These are phyloP conservation scores for Drosophila pruinosa DNA, from an alignment of 1,140 invertebrate genomes.

Conservation along the genomic window DNA sequence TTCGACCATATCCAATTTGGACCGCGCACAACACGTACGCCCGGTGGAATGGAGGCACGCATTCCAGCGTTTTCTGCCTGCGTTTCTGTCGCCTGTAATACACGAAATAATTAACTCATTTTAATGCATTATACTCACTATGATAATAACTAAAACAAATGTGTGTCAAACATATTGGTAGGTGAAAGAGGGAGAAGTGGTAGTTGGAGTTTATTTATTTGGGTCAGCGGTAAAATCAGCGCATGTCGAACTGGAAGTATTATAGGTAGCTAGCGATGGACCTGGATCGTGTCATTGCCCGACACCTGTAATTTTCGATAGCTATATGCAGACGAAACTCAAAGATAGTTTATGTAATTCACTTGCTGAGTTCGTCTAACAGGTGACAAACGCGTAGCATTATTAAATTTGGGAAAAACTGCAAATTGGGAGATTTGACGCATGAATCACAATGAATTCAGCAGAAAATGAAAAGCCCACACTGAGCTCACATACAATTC, in stretches of 20 bases:
- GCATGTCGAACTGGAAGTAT: conserved; percentile 61
- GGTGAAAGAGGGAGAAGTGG: background rate
- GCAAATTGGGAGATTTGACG: background rate
- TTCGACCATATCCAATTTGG: conserved; percentile 92
- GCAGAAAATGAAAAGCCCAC: background rate
- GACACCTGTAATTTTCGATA: background rate
- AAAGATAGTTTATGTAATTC: background rate
- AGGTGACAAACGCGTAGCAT: background rate
- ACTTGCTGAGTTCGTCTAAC: too few relatives aligned
- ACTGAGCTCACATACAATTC: background rate
- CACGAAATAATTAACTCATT: background rate
- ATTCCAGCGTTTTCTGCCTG: conserved; percentile 52
- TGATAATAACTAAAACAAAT: conserved; percentile 1
- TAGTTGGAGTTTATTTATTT: conserved; percentile 39
- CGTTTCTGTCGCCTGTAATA: conserved; percentile 29
- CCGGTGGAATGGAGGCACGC: conserved; percentile 83
- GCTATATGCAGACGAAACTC: background rate
- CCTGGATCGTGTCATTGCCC: too few relatives aligned
- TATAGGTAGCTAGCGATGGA: background rate
- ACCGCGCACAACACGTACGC: conserved; percentile 90
- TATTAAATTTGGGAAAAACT: conserved; percentile 2
- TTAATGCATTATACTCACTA: background rate
- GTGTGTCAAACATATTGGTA: conserved; percentile 12
- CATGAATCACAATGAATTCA: conserved; percentile 20
- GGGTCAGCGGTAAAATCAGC: conserved; percentile 66